phyloP scores from a whole-genome alignment of 2,888 invertebrate genomes.

The Protodeltote pygarga region DNA sequence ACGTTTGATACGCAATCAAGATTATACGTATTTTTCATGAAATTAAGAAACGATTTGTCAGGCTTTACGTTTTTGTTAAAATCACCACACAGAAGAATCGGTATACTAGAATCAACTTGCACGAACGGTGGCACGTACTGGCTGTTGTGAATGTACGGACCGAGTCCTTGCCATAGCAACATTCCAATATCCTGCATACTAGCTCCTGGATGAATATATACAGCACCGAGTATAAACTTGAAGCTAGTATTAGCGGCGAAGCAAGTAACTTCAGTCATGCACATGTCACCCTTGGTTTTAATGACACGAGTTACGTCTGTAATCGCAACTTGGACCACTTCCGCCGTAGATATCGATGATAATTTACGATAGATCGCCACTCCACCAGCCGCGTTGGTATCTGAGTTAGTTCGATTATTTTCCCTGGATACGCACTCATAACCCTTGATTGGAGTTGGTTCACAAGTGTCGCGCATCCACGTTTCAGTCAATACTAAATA shows the following conservation, averaged over 20 bases:
- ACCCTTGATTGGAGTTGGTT: slow-evolving; percentile 37
- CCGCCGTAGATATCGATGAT: no score
- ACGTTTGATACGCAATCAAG: no score
- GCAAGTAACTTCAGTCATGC: slow-evolving; percentile 46
- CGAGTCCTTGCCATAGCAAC: no score
- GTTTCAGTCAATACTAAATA: no score
- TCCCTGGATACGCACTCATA: slow-evolving; percentile 38
- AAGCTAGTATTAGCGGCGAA: slow-evolving; percentile 41
- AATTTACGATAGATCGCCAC: no score
- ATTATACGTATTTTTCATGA: slow-evolving; percentile 46
- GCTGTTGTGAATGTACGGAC: no score
- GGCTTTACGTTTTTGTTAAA: slow-evolving; percentile 42
- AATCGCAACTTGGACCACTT: no score
- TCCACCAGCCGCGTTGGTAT: slow-evolving; percentile 45
- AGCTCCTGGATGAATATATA: slow-evolving; percentile 47
- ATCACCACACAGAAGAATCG: slow-evolving; percentile 41
- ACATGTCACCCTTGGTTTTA: no score
- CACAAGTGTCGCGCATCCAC: slow-evolving; percentile 51
- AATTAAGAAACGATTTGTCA: slow-evolving; percentile 41
- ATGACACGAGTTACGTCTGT: no score
- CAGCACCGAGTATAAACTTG: slow-evolving; percentile 39
- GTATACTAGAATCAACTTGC: no score
- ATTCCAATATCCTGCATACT: no score
- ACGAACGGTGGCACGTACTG: no score
- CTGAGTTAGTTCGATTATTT: slow-evolving; percentile 43